Evolutionary conservation across 2,888 invertebrate species (phyloP), one percentile per base, ranked within the genome.

Genomic region (Pantelozetes paolii): DNA sequence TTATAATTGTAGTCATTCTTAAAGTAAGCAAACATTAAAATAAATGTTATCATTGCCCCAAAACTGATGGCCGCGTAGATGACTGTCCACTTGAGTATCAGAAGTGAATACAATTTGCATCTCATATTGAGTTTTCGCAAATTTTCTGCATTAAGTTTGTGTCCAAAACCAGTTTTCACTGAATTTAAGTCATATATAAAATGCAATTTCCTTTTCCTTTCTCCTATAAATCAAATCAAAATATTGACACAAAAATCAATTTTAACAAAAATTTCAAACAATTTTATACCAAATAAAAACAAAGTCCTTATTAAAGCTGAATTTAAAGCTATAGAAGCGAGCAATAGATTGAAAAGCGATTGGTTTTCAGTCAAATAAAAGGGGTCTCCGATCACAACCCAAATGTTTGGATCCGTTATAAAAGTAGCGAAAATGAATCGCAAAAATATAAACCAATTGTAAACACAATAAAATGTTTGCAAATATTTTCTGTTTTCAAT

Each of bases 301-400:
- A 62, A 6, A 26, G 62, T 62, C 13, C 62, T 20, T 11, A 62
- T 32, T 8, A n/a, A 1, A 20, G 30, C 3, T 6, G 62, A 6
- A 62, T 62, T 62, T 15, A 62, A 18, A 32, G 62, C 62, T 20
- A 62, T 62, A 18, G 62, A 62, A 28, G 30, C 62, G 6, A 62
- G 11, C 11, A 62, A 3, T 30, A 62, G 32, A 30, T 62, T 62
- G 18, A 62, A 62, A 5, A 62, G 62, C 6, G n/a, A 18, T 30
- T n/a, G 6, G 32, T 62, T 30, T 6, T 18, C 62, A 18, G 62
- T 62, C 32, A 62, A 62, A 62, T 62, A 62, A 30, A 62, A 62
- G 2, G 62, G 62, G 18, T 62, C 62, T 2, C 62, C 62, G 18
- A 62, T 62, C 18, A 32, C 2, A 1, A 15, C 3, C 62, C 30